These are phyloP conservation scores for Lates japonicus DNA, from an alignment of 2,797 vertebrate genomes.

Conservation along the genomic window DNA sequence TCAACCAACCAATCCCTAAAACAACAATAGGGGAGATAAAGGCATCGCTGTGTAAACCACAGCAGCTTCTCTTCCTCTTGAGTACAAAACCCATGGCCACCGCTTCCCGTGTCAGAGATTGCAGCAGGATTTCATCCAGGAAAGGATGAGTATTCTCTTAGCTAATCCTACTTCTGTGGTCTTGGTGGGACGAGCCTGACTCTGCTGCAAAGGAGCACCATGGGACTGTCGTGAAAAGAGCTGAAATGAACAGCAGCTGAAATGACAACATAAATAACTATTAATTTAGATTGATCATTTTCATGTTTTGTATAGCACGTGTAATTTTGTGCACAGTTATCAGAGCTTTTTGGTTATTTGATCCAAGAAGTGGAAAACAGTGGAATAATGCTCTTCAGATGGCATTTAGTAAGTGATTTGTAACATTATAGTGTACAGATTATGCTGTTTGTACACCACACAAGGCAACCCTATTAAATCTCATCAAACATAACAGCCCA, in stretches of 20 bases:
- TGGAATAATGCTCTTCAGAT: conserved; percentile 63
- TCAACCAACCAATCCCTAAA: conserved; percentile 74
- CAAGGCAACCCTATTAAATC: conserved; percentile 76
- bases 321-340: conserved; percentile 44
- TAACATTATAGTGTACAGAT: conserved; percentile 76
- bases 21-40: conserved; percentile 82
- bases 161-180: conserved; percentile 77
- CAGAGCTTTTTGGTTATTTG: conserved; percentile 39
- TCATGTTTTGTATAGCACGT: conserved; percentile 31
- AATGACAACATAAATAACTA: conserved; percentile 36
- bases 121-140: conserved; percentile 80
- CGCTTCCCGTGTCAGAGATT: conserved; percentile 75
- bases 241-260: conserved; percentile 45
- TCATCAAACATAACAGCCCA: conserved; percentile 81
- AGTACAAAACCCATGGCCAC: conserved; percentile 74
- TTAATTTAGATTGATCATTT: conserved; percentile 40
- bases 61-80: conserved; percentile 80
- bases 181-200: conserved; percentile 60
- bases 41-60: conserved; percentile 79
- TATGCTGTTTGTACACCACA: conserved; percentile 77
- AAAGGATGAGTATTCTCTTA: conserved; percentile 80
- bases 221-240: conserved; percentile 38
- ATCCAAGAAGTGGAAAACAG: conserved; percentile 51
- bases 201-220: conserved; percentile 43
- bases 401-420: conserved; percentile 73